These are phyloP conservation scores for Polyodon spathula DNA, from an alignment of 2,113 vertebrate species.

Conservation along the genomic window DNA sequence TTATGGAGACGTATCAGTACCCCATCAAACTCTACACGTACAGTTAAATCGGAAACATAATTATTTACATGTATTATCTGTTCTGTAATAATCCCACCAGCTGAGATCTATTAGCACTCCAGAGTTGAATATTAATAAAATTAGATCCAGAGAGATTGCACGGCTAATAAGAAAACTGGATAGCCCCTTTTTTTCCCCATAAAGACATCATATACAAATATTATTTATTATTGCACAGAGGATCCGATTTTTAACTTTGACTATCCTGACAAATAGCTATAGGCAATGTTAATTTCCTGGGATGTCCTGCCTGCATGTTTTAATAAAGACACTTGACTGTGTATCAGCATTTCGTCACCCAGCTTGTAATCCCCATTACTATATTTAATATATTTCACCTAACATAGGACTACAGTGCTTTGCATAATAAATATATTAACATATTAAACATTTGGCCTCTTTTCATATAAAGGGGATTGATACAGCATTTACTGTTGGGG, in stretches of 20 bases:
- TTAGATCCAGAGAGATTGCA: background rate
- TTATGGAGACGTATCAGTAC: background rate
- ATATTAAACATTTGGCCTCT: no score
- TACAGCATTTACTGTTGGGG: no score
- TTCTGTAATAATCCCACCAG: conserved; percentile 4
- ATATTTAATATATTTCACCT: no score
- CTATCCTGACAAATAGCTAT: background rate
- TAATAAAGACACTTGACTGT: no score
- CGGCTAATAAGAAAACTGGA: background rate
- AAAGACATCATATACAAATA: background rate
- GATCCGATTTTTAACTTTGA: background rate
- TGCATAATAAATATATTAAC: no score
- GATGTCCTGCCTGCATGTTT: background rate
- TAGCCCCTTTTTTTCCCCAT: background rate
- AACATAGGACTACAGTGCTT: no score
- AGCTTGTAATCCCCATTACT: no score
- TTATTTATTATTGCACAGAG: no score
- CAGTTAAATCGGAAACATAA: conserved; percentile 6
- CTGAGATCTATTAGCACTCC: background rate
- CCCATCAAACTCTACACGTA: background rate
- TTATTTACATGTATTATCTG: conserved; percentile 9
- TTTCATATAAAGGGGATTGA: no score
- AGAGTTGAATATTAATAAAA: conserved; percentile 1
- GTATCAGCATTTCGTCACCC: no score
- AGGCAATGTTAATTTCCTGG: conserved; percentile 4